Base-by-base conservation (phyloP, 2,797 vertebrate species). In the Lates japonicus region DNA sequence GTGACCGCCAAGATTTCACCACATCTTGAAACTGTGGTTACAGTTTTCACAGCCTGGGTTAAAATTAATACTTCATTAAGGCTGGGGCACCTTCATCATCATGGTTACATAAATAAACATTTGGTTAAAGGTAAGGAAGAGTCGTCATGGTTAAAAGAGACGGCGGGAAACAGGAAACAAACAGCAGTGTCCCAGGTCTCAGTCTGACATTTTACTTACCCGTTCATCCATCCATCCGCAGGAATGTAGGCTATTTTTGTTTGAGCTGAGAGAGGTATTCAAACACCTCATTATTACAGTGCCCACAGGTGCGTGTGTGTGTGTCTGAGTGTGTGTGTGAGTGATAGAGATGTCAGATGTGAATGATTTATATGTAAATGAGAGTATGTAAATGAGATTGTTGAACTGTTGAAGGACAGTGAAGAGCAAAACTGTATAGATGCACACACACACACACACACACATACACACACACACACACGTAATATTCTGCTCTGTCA, bases 361-460 rank as follows among this genome's bases (percentile, higher is more conserved):
- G 87, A 94, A 95, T 93, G 92, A 95, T 93, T 94, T 92, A 94
- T 95, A n/a, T n/a, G n/a, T n/a, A n/a, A n/a, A n/a, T n/a, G n/a
- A n/a, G 92, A 94, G 90, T 83, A 94, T 95, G 90, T 76, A 93
- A 92, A 94, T 93, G 42, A 93, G 77, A 88, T 66, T 86, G 86
- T 78, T 70, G 84, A 80, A 71, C 65, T 74, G 85, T 77, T 92
- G 88, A 87, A 91, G 89, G 90, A 92, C 89, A 90, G 82, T 64
- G 71, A 85, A 90, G 88, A 90, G 84, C 76, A 80, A 54, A 44
- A 62, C 52, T 63, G 48, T 51, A 48, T 52, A 48, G 12, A 11
- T 58, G 48, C 60, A 33, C 44, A 57, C 33, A 67, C 75, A 60
- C 55, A 78, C 76, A 70, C 73, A 72, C 37, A 62, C 52, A 72